A percentile compares a stretch with the other conserved stretches of the same genome.
phyloP scores from a whole-genome alignment of 1,140 invertebrate species.

The Drosophila navojoa region DNA sequence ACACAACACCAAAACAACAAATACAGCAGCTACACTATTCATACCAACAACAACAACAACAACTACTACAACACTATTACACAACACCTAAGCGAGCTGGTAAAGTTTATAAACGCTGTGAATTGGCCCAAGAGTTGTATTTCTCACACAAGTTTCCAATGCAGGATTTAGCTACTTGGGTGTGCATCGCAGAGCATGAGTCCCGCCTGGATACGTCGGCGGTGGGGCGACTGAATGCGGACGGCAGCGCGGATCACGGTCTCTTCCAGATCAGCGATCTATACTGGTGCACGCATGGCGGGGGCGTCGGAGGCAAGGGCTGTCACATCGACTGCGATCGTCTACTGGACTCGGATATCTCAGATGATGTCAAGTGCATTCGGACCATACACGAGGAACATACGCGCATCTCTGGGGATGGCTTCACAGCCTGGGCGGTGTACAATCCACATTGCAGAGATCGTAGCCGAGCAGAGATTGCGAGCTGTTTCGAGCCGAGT shows the following conservation, averaged over 20 bases:
- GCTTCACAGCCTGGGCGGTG: slow-evolving; percentile 88
- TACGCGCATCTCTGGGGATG: slow-evolving; percentile 87
- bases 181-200: slow-evolving; percentile 90
- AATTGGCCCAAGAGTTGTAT: slow-evolving; percentile 87
- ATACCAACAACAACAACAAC: slow-evolving; percentile 51
- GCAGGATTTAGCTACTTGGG: slow-evolving; percentile 86
- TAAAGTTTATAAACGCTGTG: slow-evolving; percentile 88
- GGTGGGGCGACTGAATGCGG: slow-evolving; percentile 83
- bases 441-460: slow-evolving; percentile 59
- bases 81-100: slow-evolving; percentile 65
- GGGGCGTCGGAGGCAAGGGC: slow-evolving; percentile 85
- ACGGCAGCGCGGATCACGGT: slow-evolving; percentile 88
- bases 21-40: slow-evolving; percentile 22
- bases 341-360: slow-evolving; percentile 88
- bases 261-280: slow-evolving; percentile 84
- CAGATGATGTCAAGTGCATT: slow-evolving; percentile 88
- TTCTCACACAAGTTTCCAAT: slow-evolving; percentile 84
- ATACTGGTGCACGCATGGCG: slow-evolving; percentile 88
- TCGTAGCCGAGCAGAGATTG: slow-evolving; percentile 46
- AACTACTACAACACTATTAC: slow-evolving; percentile 53
- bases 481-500: slow-evolving; percentile 50
- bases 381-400: slow-evolving; percentile 87
- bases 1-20: slow-evolving; percentile 50
- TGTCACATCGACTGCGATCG: slow-evolving; percentile 87
- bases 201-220: slow-evolving; percentile 89